A percentile compares a stretch with the other conserved stretches of the same genome.
These are phyloP conservation scores for Pocillopora meandrina DNA, from an alignment of 92 coral and sea anemone species.

Conservation along the genomic window DNA sequence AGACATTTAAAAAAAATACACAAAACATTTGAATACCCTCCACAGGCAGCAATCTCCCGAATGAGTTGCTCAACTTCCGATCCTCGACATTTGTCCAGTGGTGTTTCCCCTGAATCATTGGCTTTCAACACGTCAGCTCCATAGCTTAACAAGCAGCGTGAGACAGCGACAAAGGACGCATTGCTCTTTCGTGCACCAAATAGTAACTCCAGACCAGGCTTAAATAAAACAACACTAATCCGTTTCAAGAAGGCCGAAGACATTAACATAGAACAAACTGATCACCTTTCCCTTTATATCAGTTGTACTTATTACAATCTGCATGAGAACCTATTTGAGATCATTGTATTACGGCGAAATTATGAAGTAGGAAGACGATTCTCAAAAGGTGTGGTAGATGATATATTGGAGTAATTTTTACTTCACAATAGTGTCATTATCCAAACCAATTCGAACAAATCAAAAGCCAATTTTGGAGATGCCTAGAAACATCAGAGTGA, in stretches of 20 bases:
- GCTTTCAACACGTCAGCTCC: conserved; percentile 56
- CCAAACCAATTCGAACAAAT: no score
- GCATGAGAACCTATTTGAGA: no score
- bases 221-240: neutral
- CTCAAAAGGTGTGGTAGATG: no score
- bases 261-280: neutral
- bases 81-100: conserved; percentile 56
- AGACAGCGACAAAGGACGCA: conserved; percentile 38
- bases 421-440: no score
- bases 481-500: no score
- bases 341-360: no score
- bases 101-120: conserved; percentile 56
- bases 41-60: conserved; percentile 29
- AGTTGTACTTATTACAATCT: no score
- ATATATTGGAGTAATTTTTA: no score
- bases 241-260: neutral
- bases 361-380: no score
- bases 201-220: conserved; percentile 18
- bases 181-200: conserved; percentile 8
- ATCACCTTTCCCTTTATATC: no score
- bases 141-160: conserved; percentile 54
- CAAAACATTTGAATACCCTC: conserved; percentile 10
- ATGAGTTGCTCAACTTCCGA: conserved; percentile 48
- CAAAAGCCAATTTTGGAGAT: no score
- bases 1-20: neutral